These are phyloP conservation scores for Dendronephthya gigantea DNA, from an alignment of 64 coral and sea anemone genomes.

Conservation along the genomic window DNA sequence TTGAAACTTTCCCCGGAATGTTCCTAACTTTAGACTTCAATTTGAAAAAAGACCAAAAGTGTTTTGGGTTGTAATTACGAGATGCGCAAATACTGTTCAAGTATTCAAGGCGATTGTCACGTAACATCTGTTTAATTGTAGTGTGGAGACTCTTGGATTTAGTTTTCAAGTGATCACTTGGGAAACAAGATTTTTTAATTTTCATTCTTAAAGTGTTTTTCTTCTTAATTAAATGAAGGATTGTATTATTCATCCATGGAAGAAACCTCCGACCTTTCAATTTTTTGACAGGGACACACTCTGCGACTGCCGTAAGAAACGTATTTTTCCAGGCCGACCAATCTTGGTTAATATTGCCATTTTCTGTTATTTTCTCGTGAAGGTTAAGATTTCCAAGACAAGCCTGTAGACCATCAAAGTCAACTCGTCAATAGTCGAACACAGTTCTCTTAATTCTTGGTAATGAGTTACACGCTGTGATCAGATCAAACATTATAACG, in stretches of 20 bases:
- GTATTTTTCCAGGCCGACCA: neutral
- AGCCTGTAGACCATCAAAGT: neutral
- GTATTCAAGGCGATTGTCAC: slow-evolving; percentile 4
- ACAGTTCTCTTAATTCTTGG: neutral
- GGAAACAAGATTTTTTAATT: no score
- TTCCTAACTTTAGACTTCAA: neutral
- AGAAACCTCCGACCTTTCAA: neutral
- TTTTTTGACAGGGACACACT: neutral
- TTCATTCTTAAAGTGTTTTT: neutral
- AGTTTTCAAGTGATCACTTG: no score
- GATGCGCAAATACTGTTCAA: neutral
- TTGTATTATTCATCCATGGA: neutral
- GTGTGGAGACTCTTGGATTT: neutral
- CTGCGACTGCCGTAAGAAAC: neutral
- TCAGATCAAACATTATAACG: neutral
- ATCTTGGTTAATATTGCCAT: neutral
- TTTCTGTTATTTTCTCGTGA: neutral
- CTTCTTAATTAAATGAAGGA: neutral
- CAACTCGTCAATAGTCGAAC: neutral
- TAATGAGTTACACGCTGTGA: neutral
- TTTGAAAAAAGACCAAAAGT: slow-evolving; percentile 2
- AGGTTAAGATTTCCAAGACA: neutral
- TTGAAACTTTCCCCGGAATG: neutral
- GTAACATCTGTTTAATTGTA: neutral
- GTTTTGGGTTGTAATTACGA: neutral